Percentiles rank a stretch among this genome's conserved stretches.
These are phyloP conservation scores for Acrocephalus kingi DNA, from an alignment of 2,113 vertebrate species.

Conservation along the genomic window DNA sequence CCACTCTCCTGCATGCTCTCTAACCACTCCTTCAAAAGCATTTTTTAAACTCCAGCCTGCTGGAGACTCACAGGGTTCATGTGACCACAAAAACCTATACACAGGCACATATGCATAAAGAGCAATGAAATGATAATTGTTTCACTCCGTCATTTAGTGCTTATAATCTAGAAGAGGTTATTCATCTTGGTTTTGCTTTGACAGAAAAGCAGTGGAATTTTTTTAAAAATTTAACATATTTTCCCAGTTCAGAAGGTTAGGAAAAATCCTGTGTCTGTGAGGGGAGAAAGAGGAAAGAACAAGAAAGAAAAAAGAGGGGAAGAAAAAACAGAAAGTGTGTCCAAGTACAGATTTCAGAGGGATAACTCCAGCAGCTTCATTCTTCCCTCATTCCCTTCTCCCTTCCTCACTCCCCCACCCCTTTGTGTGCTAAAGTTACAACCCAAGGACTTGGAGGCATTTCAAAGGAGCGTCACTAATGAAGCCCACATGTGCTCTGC, in stretches of 20 bases:
- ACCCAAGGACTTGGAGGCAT: conserved; percentile 48
- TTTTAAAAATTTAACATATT: rapidly evolving
- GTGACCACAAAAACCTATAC: neutral
- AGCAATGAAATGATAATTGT: conserved; percentile 2
- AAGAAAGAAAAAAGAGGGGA: neutral
- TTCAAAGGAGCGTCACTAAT: conserved; percentile 54
- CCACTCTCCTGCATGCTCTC: neutral
- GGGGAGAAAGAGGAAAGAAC: neutral
- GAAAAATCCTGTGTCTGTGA: neutral
- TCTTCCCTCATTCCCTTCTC: conserved; percentile 3
- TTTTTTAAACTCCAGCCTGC: conserved; percentile 14
- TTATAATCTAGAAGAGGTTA: conserved; percentile 11
- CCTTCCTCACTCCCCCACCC: neutral
- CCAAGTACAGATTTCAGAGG: conserved; percentile 18
- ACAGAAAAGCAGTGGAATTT: neutral
- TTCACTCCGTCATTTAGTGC: neutral
- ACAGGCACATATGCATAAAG: neutral
- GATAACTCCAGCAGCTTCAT: conserved; percentile 4
- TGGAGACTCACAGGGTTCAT: neutral
- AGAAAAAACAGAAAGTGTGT: neutral
- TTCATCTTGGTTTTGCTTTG: conserved; percentile 12
- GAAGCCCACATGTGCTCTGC: conserved; percentile 36
- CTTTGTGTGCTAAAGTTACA: conserved; percentile 58
- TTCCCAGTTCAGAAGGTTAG: conserved; percentile 18
- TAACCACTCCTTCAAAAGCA: neutral